phyloP scores from a whole-genome alignment of 2,113 vertebrate genomes.

The Epinephelus lanceolatus region DNA sequence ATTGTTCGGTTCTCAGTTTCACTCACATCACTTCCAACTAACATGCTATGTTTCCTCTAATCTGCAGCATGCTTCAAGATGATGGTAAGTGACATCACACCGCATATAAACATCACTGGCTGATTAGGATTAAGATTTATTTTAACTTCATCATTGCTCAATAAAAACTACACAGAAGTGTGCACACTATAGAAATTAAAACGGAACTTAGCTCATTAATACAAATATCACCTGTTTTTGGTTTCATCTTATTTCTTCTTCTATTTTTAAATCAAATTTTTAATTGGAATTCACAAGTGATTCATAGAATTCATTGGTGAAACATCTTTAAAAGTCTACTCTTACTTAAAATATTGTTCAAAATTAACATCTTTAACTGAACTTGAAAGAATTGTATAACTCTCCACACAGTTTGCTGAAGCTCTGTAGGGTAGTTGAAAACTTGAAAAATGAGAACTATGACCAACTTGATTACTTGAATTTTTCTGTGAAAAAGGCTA shows the following conservation, averaged over 20 bases:
- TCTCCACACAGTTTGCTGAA: neutral
- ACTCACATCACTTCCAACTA: conserved; percentile 8
- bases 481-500: neutral
- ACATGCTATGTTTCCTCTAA: conserved; percentile 51
- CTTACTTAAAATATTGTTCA: neutral
- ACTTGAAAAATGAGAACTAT: neutral
- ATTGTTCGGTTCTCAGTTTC: conserved; percentile 7
- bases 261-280: neutral
- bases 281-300: too few species aligned
- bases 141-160: neutral
- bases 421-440: neutral
- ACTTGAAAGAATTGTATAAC: too few species aligned
- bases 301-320: too few species aligned
- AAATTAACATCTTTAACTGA: neutral
- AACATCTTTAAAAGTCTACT: neutral
- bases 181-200: too few species aligned
- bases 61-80: conserved; percentile 68
- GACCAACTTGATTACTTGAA: neutral
- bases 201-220: too few species aligned
- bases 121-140: neutral
- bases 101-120: neutral
- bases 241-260: neutral
- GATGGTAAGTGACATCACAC: conserved; percentile 72
- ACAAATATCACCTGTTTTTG: neutral
- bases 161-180: neutral